Percentiles rank a stretch among this genome's conserved stretches.
Conservation (phyloP, 35 echinoderm and acorn worm species). For the Apostichopus japonicus region DNA sequence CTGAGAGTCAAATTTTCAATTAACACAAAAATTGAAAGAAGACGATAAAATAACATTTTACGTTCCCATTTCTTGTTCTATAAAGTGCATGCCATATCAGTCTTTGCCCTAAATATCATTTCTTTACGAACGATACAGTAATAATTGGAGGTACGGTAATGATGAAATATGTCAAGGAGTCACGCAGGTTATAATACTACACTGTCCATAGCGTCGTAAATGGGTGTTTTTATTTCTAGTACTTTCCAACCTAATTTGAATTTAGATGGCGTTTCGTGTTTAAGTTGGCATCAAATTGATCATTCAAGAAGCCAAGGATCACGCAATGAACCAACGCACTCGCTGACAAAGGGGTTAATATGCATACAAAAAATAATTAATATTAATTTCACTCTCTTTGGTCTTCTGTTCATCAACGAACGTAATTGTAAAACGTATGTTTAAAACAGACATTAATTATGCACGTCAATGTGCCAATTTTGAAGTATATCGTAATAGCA, state of each 20-base stretch:
- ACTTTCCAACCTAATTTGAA: background rate
- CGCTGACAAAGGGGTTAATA: background rate
- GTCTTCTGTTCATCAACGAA: too few relatives aligned
- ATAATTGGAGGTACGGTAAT: background rate
- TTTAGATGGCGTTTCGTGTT: background rate
- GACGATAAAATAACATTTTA: background rate
- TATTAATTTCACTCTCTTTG: background rate
- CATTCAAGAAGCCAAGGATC: background rate
- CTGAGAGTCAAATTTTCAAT: background rate
- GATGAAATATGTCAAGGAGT: background rate
- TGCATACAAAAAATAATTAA: background rate
- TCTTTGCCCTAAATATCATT: background rate
- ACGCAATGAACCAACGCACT: background rate
- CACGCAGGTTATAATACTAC: background rate
- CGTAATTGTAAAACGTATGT: too few relatives aligned
- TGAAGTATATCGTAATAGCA: too few relatives aligned
- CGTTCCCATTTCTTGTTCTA: background rate
- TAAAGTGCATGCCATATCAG: background rate
- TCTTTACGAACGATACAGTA: background rate
- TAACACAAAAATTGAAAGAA: background rate
- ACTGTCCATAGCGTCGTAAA: too few relatives aligned
- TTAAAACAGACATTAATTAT: too few relatives aligned
- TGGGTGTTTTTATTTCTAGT: background rate
- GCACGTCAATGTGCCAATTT: too few relatives aligned
- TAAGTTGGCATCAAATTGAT: background rate